Percentiles rank a stretch among this genome's conserved stretches.
These are phyloP conservation scores for Formica selysi DNA, from an alignment of 1,140 invertebrate species.

Conservation along the genomic window DNA sequence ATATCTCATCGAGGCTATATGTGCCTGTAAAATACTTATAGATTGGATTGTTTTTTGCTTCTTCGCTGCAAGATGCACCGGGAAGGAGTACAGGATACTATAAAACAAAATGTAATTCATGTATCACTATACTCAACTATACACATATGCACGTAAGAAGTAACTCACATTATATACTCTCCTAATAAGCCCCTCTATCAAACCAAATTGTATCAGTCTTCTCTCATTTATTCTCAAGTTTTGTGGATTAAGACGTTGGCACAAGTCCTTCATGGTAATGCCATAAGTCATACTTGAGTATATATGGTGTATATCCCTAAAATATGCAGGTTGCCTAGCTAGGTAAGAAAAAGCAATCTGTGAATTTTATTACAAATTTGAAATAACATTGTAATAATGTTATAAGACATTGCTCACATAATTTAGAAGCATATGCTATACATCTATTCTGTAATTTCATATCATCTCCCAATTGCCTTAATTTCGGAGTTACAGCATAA, in stretches of 20 bases:
- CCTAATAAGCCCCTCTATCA: slow-evolving; percentile 94
- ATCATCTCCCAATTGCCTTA: slow-evolving; percentile 91
- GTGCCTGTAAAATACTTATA: slow-evolving; percentile 92
- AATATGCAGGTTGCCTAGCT: slow-evolving; percentile 85
- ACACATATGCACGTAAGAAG: too few species aligned
- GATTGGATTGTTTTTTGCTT: slow-evolving; percentile 79
- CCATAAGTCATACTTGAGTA: slow-evolving; percentile 95
- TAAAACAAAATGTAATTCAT: slow-evolving; percentile 57
- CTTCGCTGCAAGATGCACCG: slow-evolving; percentile 77
- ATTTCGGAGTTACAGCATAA: slow-evolving; percentile 94
- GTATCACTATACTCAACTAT: slow-evolving; percentile 7
- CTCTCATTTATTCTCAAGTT: slow-evolving; percentile 92
- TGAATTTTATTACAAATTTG: neutral
- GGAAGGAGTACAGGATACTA: slow-evolving; percentile 86
- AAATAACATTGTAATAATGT: neutral
- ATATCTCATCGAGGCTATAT: slow-evolving; percentile 95
- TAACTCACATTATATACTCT: slow-evolving; percentile 91
- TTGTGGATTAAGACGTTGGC: slow-evolving; percentile 92
- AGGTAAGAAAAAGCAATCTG: slow-evolving; percentile 47
- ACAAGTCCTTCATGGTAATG: slow-evolving; percentile 94
- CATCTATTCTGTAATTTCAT: slow-evolving; percentile 91
- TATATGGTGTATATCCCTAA: slow-evolving; percentile 93
- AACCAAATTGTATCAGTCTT: slow-evolving; percentile 96
- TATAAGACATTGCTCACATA: slow-evolving; percentile 82
- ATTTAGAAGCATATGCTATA: slow-evolving; percentile 90